A percentile compares a stretch with the other conserved stretches of the same genome.
Conservation (phyloP, 1,140 invertebrate genomes). For the Ostrea denselamellosa region DNA sequence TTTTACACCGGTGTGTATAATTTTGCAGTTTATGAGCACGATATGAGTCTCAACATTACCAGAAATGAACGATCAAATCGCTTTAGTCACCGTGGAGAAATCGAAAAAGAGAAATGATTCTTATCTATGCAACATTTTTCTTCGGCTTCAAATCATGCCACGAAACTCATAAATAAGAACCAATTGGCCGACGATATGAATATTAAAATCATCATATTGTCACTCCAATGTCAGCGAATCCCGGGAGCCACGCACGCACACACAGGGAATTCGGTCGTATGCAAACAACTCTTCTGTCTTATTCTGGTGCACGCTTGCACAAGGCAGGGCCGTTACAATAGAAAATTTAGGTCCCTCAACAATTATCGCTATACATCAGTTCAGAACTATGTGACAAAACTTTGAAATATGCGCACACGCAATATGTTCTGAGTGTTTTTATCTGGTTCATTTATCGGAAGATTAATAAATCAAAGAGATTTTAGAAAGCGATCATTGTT, state of each 20-base stretch:
- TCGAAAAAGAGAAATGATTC: background rate
- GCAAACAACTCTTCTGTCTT: background rate
- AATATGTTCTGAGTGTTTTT: background rate
- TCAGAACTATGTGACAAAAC: slow-evolving; percentile 1
- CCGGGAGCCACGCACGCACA: background rate
- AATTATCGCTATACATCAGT: slow-evolving; percentile 28
- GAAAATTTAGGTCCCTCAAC: background rate
- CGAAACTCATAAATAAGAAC: slow-evolving; percentile 8
- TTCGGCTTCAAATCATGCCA: background rate
- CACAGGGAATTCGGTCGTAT: slow-evolving; percentile 4
- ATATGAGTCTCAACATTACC: no score
- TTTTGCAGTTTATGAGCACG: no score
- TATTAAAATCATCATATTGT: slow-evolving; percentile 6
- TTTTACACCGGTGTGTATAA: no score
- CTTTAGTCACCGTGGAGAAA: background rate
- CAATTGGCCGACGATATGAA: slow-evolving; percentile 12
- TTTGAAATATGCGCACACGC: background rate
- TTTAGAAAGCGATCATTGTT: background rate
- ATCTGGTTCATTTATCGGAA: background rate
- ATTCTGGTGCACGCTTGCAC: slow-evolving; percentile 17
- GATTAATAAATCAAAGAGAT: slow-evolving; percentile 15
- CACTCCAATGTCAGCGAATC: slow-evolving; percentile 9
- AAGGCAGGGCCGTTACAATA: background rate
- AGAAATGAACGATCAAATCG: no score
- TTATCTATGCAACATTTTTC: background rate